Base-by-base conservation (phyloP, 2,888 invertebrate species). In the Eristalis pertinax region DNA sequence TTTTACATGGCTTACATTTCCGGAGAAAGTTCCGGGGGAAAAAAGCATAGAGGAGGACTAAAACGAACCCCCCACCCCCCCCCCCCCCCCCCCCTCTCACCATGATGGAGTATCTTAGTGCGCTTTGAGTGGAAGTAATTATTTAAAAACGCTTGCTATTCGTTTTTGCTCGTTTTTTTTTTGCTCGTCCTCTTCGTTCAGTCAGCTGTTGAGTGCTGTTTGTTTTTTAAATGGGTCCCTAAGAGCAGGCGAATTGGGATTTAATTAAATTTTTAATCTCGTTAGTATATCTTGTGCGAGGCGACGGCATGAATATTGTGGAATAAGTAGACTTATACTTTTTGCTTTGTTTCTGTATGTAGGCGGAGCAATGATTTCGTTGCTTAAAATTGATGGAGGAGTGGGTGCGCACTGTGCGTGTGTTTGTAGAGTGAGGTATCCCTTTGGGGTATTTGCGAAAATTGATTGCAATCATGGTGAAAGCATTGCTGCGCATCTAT, bases 1-100 rank as follows among this genome's bases (percentile, higher is more conserved):
- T 60, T 32, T 72, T 50, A 83, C 82, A 75, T 60, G n/a, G 83
- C 22, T 65, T 72, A 60, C 72, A 83, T 74, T 75, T 87, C 41
- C 60, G 60, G 43, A 38, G 72, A 69, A 75, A 73, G 35, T 56
- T 80, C 26, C 24, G 56, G 58, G 11, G 19, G 43, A 26, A 35
- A 72, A 60, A 19, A 65, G 29, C 8, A 32, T 32, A 32, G 32
- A 32, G 32, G 32, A 32, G 32, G 11, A 38, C 22, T 43, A 15
- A 32, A 50, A 68, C 50, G 24, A 32, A 43, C 70, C 64, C 64
- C 32, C 38, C n/a, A 29, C 11, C n/a, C 68, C 8, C 32, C 10
- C 32, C 1, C 1, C 32, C 7, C 24, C 29, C n/a, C 13, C 68
- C 32, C 8, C 32, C 32, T 1, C 10, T 5, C 7, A 10, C 10